Percentiles rank a stretch among this genome's conserved stretches.
phyloP scores from a whole-genome alignment of 2,113 vertebrate genomes.

The Aegotheles bennettii region DNA sequence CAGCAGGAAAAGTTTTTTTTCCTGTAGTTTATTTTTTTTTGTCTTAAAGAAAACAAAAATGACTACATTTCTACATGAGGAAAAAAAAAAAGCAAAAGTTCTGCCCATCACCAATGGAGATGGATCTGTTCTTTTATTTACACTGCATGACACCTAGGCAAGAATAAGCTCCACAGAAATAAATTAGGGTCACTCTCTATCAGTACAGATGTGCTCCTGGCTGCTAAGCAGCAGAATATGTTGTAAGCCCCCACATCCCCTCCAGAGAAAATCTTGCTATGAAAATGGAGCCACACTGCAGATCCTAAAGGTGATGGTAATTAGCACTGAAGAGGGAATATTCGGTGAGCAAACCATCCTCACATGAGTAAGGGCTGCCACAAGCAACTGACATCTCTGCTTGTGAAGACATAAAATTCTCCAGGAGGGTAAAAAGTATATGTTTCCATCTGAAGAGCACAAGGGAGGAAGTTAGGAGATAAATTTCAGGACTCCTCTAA shows the following conservation, averaged over 20 bases:
- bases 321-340: neutral
- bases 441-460: neutral
- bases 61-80: neutral
- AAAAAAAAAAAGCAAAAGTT: neutral
- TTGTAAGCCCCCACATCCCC: neutral
- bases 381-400: neutral
- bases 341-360: neutral
- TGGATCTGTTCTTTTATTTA: constrained; percentile 31
- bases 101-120: neutral
- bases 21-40: neutral
- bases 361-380: neutral
- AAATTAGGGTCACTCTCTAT: neutral
- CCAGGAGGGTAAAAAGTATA: neutral
- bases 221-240: neutral
- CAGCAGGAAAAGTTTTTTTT: neutral
- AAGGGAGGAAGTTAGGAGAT: neutral
- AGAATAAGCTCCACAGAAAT: neutral
- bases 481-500: neutral
- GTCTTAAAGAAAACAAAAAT: neutral
- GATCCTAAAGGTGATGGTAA: neutral
- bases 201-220: neutral
- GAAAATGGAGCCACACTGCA: neutral
- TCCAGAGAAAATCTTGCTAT: neutral
- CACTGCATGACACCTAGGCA: neutral
- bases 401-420: neutral